A percentile compares a stretch with the other conserved stretches of the same genome.
Conservation (phyloP, 23 tunicate species). For the Phallusia fumigata region DNA sequence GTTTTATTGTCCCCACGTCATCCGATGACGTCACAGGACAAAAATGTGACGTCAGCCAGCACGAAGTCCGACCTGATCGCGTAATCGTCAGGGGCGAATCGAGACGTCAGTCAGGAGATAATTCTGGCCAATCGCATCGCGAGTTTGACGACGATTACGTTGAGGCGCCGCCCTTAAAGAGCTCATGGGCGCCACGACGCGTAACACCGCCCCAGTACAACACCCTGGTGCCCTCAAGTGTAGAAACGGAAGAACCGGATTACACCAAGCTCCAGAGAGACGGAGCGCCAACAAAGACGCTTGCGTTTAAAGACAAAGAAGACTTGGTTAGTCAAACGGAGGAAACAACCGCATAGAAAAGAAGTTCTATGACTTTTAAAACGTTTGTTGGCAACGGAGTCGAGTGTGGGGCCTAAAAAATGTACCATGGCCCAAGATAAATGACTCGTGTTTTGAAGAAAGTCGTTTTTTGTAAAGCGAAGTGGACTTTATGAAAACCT, state of each 20-base stretch:
- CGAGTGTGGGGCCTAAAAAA: too few relatives aligned
- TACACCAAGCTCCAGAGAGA: constrained; percentile 29
- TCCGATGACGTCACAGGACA: background rate
- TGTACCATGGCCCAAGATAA: too few relatives aligned
- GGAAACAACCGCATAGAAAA: too few relatives aligned
- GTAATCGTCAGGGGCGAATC: background rate
- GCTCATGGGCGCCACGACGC: constrained; percentile 7
- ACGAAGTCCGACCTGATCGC: constrained; percentile 1
- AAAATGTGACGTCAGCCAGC: background rate
- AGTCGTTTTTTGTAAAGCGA: too few relatives aligned
- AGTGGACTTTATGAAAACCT: too few relatives aligned
- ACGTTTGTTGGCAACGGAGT: too few relatives aligned
- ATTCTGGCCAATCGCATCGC: background rate
- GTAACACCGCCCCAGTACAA: constrained; percentile 23
- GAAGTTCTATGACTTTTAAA: too few relatives aligned
- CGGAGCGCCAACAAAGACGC: background rate
- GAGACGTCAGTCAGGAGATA: background rate
- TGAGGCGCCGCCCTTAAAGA: constrained; percentile 43
- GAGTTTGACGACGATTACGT: constrained; percentile 23
- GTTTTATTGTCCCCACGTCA: background rate
- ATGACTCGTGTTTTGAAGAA: too few relatives aligned
- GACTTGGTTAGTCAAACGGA: too few relatives aligned
- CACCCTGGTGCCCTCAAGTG: constrained; percentile 13
- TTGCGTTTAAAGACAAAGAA: background rate
- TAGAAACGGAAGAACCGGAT: background rate